phyloP scores from a whole-genome alignment of 2,113 vertebrate genomes.

The Thymallus thymallus region DNA sequence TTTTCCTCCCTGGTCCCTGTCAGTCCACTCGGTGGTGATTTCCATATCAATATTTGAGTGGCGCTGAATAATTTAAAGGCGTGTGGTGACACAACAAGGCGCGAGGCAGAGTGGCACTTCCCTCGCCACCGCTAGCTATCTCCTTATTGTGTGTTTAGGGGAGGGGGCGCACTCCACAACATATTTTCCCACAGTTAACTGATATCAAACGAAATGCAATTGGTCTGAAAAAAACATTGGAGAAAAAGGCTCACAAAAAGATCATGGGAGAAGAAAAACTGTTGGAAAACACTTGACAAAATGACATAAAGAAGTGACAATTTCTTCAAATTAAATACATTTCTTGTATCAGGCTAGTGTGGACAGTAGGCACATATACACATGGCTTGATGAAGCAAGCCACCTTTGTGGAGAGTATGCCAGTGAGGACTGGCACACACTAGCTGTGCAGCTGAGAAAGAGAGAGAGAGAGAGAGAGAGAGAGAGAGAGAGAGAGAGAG shows the following conservation, averaged over 20 bases:
- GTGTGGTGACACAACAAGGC: constrained; percentile 73
- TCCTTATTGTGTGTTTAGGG: constrained; percentile 20
- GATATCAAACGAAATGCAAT: neutral
- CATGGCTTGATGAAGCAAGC: neutral
- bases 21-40: constrained; percentile 75
- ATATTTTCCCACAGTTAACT: constrained; percentile 28
- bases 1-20: constrained; percentile 51
- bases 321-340: neutral
- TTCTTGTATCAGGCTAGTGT: neutral
- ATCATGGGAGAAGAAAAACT: neutral
- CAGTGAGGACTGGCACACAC: constrained; percentile 11
- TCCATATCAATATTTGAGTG: constrained; percentile 84
- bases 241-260: neutral
- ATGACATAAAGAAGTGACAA: neutral
- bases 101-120: constrained; percentile 63
- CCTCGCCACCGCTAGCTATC: constrained; percentile 39
- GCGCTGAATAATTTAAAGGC: constrained; percentile 79
- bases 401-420: neutral
- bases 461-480: neutral
- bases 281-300: neutral
- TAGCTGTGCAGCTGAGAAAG: neutral
- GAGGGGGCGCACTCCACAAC: neutral
- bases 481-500: neutral
- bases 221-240: neutral
- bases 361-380: neutral